Evolutionary conservation across 2,113 vertebrate genomes (phyloP), one percentile per base, ranked within the genome.

Genomic region (Daubentonia madagascariensis): DNA sequence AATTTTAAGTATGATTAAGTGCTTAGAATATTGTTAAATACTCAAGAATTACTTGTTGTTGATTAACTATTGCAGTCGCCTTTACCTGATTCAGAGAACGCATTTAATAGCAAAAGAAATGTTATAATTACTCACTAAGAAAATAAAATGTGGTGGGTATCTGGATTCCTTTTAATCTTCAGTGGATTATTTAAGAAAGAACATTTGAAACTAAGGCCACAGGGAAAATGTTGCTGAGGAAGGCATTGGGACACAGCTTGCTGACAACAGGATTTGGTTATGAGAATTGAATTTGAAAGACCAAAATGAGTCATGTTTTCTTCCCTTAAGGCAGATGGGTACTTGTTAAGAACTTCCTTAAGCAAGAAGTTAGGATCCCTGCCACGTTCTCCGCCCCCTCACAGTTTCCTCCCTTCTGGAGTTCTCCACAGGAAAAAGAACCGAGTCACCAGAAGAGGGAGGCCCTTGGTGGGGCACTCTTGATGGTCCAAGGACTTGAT

Each of bases 261-360:
- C 75, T 76, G 89, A 70, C 40, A 76, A 67, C 75, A 92, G 73
- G 79, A 85, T 93, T 91, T 96, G 93, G 94, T 92, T 78, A 13
- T 65, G 72, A 97, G 83, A 81, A 52, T 50, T 70, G 54, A 79
- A 86, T 70, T n/a, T 72, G 32, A 95, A 93, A 70, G 85, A 78
- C 23, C 91, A n/a, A 96, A 97, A 72, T 81, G 93, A 96, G 83
- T 67, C 57, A 81, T 85, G 95, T 88, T 96, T 95, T 96, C 86
- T 96, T 97, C 83, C 83, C 94, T 78, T 79, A 76, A 96, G 96
- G 97, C 96, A 97, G 96, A 97, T 97, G 96, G 96, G 85, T 93
- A 67, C 91, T 93, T 85, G 72, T 37, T 81, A 95, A 96, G 80
- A 92, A 75, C 84, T 95, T 96, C 94, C 93, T 98, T 86, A 85